Evolutionary conservation across 1,140 invertebrate species (phyloP).

Genomic region (Drosophila bocki): DNA sequence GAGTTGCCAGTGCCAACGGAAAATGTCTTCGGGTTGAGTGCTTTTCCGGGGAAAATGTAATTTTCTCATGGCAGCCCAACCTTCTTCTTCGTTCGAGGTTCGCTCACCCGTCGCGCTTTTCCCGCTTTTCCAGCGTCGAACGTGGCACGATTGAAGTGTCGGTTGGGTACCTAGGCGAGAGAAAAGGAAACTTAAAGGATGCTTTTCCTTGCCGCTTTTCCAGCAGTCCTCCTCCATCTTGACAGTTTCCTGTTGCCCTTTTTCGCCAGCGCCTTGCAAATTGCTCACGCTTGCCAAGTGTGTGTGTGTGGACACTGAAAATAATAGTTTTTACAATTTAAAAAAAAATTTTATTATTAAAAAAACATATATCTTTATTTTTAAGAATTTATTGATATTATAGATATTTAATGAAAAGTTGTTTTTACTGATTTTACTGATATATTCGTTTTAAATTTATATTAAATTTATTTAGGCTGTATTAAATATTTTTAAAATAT

Average conservation of each 20-base stretch:
- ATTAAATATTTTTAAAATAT: neutral
- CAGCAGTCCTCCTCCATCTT: conserved; percentile 38
- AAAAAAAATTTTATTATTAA: too few species aligned
- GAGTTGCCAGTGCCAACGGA: conserved; percentile 80
- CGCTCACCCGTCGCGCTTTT: conserved; percentile 20
- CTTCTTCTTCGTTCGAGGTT: conserved; percentile 34
- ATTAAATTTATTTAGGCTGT: neutral
- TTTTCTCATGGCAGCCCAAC: conserved; percentile 80
- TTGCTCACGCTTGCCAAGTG: conserved; percentile 77
- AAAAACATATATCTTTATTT: neutral
- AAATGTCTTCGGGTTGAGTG: conserved; percentile 84
- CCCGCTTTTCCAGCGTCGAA: conserved; percentile 64
- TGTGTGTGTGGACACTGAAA: conserved; percentile 34
- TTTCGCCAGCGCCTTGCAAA: conserved; percentile 78
- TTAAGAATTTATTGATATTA: accelerated
- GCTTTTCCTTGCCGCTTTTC: conserved; percentile 32
- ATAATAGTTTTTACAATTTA: neutral
- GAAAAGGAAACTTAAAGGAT: conserved; percentile 82
- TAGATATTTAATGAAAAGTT: neutral
- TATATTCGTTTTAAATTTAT: too few species aligned
- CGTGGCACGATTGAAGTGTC: conserved; percentile 78
- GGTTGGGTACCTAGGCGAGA: conserved; percentile 75
- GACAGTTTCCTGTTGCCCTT: conserved; percentile 78
- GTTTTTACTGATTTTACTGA: neutral
- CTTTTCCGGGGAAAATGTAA: conserved; percentile 84